These are phyloP conservation scores for Abramis brama DNA, from an alignment of 2,113 vertebrate species.

Conservation along the genomic window DNA sequence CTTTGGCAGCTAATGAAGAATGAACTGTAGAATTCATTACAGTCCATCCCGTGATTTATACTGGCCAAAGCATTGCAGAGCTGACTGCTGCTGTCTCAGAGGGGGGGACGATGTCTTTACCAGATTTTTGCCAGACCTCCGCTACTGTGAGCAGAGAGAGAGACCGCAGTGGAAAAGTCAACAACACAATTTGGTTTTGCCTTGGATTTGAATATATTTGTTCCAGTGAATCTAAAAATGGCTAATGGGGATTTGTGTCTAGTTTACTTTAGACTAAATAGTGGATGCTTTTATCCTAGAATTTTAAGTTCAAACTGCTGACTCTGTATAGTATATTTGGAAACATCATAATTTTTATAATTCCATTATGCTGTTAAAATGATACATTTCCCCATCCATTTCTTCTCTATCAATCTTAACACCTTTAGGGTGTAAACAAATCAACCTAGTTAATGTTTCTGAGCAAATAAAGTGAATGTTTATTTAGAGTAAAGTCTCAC, in stretches of 20 bases:
- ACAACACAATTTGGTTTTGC: constrained; percentile 31
- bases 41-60: constrained; percentile 50
- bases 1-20: constrained; percentile 47
- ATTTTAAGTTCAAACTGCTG: background rate
- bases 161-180: constrained; percentile 43
- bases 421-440: background rate
- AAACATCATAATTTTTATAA: background rate
- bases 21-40: constrained; percentile 60
- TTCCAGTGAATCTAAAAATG: constrained; percentile 12
- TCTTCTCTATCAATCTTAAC: background rate
- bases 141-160: constrained; percentile 10
- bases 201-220: constrained; percentile 29
- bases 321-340: background rate
- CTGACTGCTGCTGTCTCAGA: constrained; percentile 26
- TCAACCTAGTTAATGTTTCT: background rate
- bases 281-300: background rate
- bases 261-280: constrained; percentile 1
- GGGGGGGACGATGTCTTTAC: constrained; percentile 50
- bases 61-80: constrained; percentile 12
- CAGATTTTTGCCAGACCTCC: constrained; percentile 42
- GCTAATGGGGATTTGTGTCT: background rate
- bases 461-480: constrained; percentile 8
- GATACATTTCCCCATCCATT: background rate
- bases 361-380: background rate
- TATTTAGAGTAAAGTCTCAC: constrained; percentile 16